Evolutionary conservation across 2,888 invertebrate genomes (phyloP).

Genomic region (Scelioninae gen. 2): DNA sequence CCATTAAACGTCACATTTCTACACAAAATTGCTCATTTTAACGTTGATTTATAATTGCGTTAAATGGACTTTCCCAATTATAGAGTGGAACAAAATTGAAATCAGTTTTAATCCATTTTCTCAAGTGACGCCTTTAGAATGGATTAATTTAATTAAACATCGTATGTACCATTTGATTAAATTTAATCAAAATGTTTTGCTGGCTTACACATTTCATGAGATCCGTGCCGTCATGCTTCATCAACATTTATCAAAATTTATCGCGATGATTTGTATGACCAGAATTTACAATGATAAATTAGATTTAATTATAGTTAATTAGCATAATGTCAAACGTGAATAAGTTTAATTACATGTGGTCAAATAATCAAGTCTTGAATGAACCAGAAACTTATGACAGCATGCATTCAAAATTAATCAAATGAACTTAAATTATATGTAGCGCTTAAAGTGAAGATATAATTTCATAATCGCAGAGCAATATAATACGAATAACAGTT

Average conservation of each 20-base stretch:
- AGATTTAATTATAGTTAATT: background rate
- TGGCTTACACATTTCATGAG: background rate
- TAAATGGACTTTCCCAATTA: background rate
- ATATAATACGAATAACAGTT: too few relatives aligned
- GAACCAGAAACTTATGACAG: too few relatives aligned
- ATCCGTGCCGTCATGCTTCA: background rate
- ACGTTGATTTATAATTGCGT: background rate
- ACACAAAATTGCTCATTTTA: too few relatives aligned
- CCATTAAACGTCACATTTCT: too few relatives aligned
- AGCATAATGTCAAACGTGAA: background rate
- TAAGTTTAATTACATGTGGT: background rate
- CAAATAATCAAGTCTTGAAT: background rate
- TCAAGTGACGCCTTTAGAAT: conserved; percentile 1
- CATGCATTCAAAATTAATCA: too few relatives aligned
- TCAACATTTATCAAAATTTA: conserved; percentile 2
- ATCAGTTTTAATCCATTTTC: conserved; percentile 3
- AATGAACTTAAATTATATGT: too few relatives aligned
- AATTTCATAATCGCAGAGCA: too few relatives aligned
- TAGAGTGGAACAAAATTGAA: conserved; percentile 2
- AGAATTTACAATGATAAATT: conserved; percentile 9
- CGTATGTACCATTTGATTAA: background rate
- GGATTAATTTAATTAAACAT: conserved; percentile 7
- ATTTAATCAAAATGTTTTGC: conserved; percentile 1
- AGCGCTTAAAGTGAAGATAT: too few relatives aligned
- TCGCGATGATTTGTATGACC: background rate